These are phyloP conservation scores for Drosophila pectinifera DNA, from an alignment of 1,140 invertebrate species.

Conservation along the genomic window DNA sequence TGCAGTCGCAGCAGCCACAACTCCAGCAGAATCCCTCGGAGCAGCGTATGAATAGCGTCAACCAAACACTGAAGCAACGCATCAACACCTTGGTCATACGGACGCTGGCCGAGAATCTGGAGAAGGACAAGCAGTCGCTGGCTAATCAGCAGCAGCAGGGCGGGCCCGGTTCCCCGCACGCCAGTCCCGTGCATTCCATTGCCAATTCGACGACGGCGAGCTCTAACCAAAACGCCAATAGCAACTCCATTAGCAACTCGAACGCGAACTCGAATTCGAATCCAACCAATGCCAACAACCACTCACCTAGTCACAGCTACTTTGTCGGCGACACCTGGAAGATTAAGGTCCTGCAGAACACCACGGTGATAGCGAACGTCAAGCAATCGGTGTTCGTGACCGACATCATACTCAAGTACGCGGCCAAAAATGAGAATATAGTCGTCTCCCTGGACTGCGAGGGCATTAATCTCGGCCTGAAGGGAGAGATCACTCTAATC, in stretches of 20 bases:
- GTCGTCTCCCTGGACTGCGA: conserved; percentile 95
- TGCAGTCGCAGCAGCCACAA: conserved; percentile 33
- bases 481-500: conserved; percentile 93
- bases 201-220: conserved; percentile 40
- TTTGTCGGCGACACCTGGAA: conserved; percentile 91
- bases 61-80: conserved; percentile 93
- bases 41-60: conserved; percentile 86
- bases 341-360: conserved; percentile 91
- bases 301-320: conserved; percentile 85
- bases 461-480: conserved; percentile 94
- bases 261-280: conserved; percentile 11
- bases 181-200: conserved; percentile 84
- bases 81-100: conserved; percentile 95
- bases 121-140: conserved; percentile 89
- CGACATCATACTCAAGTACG: conserved; percentile 90
- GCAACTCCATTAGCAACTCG: conserved; percentile 29
- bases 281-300: conserved; percentile 56
- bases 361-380: conserved; percentile 91
- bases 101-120: conserved; percentile 95
- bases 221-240: conserved; percentile 49
- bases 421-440: conserved; percentile 86
- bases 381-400: conserved; percentile 92
- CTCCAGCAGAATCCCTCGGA: conserved; percentile 79
- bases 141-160: conserved; percentile 84
- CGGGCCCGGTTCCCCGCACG: conserved; percentile 67